These are phyloP conservation scores for Gavia stellata DNA, from an alignment of 2,113 vertebrate genomes.

Conservation along the genomic window DNA sequence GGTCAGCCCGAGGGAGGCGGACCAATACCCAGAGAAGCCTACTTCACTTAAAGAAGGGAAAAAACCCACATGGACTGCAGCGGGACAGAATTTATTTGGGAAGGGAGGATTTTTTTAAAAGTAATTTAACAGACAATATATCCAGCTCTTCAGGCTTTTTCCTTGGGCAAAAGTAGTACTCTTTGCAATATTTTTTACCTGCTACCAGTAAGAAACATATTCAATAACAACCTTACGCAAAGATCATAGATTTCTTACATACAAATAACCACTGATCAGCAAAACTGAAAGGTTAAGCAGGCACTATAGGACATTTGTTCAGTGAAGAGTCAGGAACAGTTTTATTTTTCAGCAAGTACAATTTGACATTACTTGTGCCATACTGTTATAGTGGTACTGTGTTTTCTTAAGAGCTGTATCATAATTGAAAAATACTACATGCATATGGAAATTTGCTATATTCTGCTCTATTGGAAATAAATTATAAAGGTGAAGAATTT, in stretches of 20 bases:
- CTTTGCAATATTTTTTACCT: not conserved
- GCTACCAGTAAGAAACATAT: not conserved
- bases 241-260: not conserved
- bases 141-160: not conserved
- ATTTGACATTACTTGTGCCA: not conserved
- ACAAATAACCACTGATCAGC: not conserved
- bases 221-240: not conserved
- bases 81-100: not conserved
- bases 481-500: not conserved
- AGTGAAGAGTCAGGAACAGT: not conserved
- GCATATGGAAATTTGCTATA: not conserved
- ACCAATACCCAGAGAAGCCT: not conserved
- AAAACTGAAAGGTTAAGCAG: not conserved
- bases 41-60: not conserved
- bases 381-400: not conserved
- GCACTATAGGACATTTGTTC: not conserved
- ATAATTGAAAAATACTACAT: not conserved
- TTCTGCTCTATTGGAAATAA: not conserved
- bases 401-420: not conserved
- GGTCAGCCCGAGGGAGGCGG: not conserved
- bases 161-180: not conserved
- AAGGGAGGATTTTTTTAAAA: not conserved
- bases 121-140: not conserved
- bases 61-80: not conserved
- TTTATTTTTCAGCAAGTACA: not conserved